Conservation (phyloP, 2,797 vertebrate genomes). For the Gorsachius magnificus region DNA sequence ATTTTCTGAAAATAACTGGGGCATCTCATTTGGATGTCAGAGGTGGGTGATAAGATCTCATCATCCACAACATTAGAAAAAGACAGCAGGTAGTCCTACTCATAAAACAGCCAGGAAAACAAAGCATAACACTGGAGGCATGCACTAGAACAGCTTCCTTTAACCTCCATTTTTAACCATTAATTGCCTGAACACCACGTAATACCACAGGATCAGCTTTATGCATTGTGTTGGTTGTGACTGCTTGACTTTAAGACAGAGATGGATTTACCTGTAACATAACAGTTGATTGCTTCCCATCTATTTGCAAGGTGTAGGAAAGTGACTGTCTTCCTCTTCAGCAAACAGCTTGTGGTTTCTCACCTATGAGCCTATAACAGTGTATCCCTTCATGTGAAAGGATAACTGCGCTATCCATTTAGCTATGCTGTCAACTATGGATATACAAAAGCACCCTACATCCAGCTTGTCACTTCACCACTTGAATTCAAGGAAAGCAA, state of each 20-base stretch:
- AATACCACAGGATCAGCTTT: background rate
- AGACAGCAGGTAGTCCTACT: background rate
- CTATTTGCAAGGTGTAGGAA: background rate
- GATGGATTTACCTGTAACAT: fast-evolving
- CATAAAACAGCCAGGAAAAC: background rate
- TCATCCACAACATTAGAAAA: background rate
- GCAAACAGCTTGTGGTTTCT: background rate
- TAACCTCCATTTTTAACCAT: background rate
- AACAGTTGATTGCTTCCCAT: background rate
- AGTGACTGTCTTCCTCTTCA: background rate
- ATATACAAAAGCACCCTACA: background rate
- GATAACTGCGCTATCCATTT: background rate
- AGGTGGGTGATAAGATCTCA: background rate
- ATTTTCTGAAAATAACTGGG: background rate
- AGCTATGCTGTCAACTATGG: background rate
- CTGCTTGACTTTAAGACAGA: background rate
- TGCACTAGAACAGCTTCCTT: background rate
- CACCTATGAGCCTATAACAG: fast-evolving
- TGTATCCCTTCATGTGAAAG: fast-evolving
- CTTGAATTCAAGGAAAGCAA: background rate
- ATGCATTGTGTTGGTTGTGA: fast-evolving
- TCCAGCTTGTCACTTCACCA: background rate
- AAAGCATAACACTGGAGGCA: background rate
- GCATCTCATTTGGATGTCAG: fast-evolving
- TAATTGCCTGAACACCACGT: background rate